phyloP scores from a whole-genome alignment of 1,140 invertebrate species.

The Polyergus mexicanus region DNA sequence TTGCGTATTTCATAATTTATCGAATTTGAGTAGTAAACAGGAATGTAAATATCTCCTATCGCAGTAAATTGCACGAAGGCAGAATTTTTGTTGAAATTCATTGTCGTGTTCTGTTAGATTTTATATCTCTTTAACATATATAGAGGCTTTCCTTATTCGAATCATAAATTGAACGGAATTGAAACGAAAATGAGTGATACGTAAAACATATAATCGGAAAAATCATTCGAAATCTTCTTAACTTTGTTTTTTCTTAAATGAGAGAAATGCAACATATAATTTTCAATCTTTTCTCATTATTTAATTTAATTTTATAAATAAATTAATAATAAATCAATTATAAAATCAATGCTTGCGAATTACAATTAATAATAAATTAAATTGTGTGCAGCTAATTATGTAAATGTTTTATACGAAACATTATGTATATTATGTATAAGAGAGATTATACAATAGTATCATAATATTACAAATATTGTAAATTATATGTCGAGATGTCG shows the following conservation, averaged over 20 bases:
- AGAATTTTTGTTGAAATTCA: not conserved
- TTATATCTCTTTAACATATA: not conserved
- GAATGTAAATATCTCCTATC: not conserved
- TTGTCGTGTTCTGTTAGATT: not conserved
- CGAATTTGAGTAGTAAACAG: not conserved
- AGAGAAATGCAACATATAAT: not conserved
- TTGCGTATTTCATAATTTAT: conserved; percentile 40
- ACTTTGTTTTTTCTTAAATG: not conserved
- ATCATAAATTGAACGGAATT: not conserved
- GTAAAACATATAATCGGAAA: not conserved
- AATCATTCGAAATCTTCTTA: not conserved
- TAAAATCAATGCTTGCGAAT: not conserved
- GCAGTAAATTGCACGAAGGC: not conserved
- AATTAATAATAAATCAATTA: conserved; percentile 16
- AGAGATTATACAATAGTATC: conserved; percentile 11
- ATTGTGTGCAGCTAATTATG: conserved; percentile 23
- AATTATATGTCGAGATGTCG: not conserved
- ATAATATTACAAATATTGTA: not conserved
- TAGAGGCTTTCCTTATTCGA: not conserved
- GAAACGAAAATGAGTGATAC: not conserved
- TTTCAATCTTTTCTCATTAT: not conserved
- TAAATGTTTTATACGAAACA: conserved; percentile 28
- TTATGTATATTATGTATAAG: not conserved
- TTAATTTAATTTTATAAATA: conserved; percentile 28
- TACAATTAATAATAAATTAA: conserved; percentile 23